A percentile compares a stretch with the other conserved stretches of the same genome.
These are phyloP conservation scores for Mallateleia sp. DNA, from an alignment of 2,888 invertebrate genomes.

Conservation along the genomic window DNA sequence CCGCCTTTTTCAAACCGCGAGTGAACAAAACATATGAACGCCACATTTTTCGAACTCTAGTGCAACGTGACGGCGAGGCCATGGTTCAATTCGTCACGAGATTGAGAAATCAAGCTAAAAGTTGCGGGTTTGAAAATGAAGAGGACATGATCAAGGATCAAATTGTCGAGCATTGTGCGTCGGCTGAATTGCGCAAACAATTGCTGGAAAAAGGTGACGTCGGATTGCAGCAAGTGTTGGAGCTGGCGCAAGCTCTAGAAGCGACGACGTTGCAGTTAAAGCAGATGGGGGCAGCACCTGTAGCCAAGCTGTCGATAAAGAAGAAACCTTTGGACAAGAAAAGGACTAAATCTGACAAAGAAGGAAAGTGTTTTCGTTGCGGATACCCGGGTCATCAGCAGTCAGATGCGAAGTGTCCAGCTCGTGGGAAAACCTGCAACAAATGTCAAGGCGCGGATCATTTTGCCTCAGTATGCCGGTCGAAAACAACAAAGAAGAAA, in stretches of 20 bases:
- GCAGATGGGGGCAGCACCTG: no score
- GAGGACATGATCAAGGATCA: slow-evolving; percentile 76
- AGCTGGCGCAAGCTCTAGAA: not conserved
- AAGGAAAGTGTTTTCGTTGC: not conserved
- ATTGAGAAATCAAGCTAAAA: slow-evolving; percentile 82
- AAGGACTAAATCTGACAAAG: not conserved
- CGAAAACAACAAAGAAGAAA: not conserved
- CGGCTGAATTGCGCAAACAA: slow-evolving; percentile 65
- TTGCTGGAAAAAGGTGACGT: slow-evolving; percentile 60
- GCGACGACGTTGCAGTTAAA: not conserved
- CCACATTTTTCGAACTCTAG: slow-evolving; percentile 80
- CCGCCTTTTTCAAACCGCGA: not conserved
- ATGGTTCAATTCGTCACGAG: slow-evolving; percentile 83
- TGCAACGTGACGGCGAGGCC: slow-evolving; percentile 81
- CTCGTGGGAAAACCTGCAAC: slow-evolving; percentile 73
- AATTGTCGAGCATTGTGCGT: slow-evolving; percentile 65
- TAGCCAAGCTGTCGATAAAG: no score
- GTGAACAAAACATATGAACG: not conserved
- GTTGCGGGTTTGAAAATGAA: slow-evolving; percentile 78
- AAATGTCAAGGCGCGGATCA: slow-evolving; percentile 77
- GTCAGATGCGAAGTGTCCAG: slow-evolving; percentile 75
- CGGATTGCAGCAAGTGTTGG: not conserved
- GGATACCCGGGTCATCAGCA: not conserved
- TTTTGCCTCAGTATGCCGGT: slow-evolving; percentile 54
- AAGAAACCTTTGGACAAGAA: not conserved